Percentiles rank a stretch among this genome's conserved stretches.
These are phyloP conservation scores for Pseudomyrmex concolor DNA, from an alignment of 1,140 invertebrate species.

Conservation along the genomic window DNA sequence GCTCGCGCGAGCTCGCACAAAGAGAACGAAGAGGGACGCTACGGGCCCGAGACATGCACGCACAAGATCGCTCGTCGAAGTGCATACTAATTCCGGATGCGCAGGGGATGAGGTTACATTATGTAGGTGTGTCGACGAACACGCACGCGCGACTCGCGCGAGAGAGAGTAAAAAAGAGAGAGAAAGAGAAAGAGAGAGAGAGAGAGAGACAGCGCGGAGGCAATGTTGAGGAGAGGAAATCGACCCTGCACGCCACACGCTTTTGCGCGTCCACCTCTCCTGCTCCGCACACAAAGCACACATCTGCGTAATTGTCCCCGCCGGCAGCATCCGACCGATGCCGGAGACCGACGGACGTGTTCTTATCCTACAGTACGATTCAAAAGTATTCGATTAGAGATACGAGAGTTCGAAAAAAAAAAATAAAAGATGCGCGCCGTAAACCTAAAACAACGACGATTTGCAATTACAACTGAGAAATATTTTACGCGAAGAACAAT, in stretches of 20 bases:
- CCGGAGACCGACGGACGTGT: constrained; percentile 48
- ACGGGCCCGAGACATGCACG: constrained; percentile 58
- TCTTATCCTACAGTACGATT: constrained; percentile 69
- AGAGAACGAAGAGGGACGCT: constrained; percentile 18
- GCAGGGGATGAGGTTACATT: constrained; percentile 54
- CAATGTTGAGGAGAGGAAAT: constrained; percentile 47
- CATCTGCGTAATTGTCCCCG: constrained; percentile 86
- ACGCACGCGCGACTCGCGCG: constrained; percentile 69
- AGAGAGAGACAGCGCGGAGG: not conserved
- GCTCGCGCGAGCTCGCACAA: not conserved
- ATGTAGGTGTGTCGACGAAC: constrained; percentile 69
- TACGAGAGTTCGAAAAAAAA: not conserved
- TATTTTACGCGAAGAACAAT: not conserved
- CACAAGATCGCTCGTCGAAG: constrained; percentile 62
- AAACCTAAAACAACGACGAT: not conserved
- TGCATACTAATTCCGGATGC: constrained; percentile 76
- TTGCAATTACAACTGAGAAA: not conserved
- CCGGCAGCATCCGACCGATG: constrained; percentile 81
- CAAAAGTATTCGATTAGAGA: constrained; percentile 56
- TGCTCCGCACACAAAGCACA: constrained; percentile 71
- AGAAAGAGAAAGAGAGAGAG: no score
- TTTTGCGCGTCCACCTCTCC: constrained; percentile 73
- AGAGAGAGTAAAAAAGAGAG: constrained; percentile 16
- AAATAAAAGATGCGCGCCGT: not conserved
- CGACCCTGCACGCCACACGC: constrained; percentile 76